These are phyloP conservation scores for Caenorhabditis parvicauda DNA, from an alignment of 2,888 invertebrate genomes.

Conservation along the genomic window DNA sequence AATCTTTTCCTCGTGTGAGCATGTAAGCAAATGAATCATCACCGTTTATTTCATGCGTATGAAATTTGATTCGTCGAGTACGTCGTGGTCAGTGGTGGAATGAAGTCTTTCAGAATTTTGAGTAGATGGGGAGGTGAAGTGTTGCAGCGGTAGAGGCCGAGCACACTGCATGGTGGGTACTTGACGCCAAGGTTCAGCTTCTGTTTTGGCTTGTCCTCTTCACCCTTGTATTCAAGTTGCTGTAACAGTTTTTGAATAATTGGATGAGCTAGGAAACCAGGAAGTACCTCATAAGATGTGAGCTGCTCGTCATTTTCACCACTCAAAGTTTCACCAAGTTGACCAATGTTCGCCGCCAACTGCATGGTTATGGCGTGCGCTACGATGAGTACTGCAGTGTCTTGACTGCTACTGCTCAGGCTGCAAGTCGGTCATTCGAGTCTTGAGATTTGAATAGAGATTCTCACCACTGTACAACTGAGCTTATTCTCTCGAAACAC, in stretches of 20 bases:
- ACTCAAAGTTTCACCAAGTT: slow-evolving; percentile 11
- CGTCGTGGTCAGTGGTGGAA: slow-evolving; percentile 17
- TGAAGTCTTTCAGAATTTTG: slow-evolving; percentile 12
- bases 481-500: slow-evolving; percentile 18
- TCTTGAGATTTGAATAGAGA: background rate
- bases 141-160: slow-evolving; percentile 14
- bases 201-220: background rate
- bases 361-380: slow-evolving; percentile 29
- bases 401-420: slow-evolving; percentile 11
- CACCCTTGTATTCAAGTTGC: background rate
- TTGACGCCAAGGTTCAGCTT: slow-evolving; percentile 24
- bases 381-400: slow-evolving; percentile 14
- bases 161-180: slow-evolving; percentile 22
- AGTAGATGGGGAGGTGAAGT: slow-evolving; percentile 22
- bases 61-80: too few species aligned
- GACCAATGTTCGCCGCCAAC: slow-evolving; percentile 11
- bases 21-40: too few species aligned
- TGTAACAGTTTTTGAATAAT: slow-evolving; percentile 9
- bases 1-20: too few species aligned
- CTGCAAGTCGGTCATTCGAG: slow-evolving; percentile 5
- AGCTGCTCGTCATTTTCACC: slow-evolving; percentile 10
- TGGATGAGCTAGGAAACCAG: slow-evolving; percentile 8
- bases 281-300: slow-evolving; percentile 24
- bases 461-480: slow-evolving; percentile 15
- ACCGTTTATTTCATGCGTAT: too few species aligned